phyloP scores from a whole-genome alignment of 2,797 vertebrate genomes.

The Sarcophilus harrisii region DNA sequence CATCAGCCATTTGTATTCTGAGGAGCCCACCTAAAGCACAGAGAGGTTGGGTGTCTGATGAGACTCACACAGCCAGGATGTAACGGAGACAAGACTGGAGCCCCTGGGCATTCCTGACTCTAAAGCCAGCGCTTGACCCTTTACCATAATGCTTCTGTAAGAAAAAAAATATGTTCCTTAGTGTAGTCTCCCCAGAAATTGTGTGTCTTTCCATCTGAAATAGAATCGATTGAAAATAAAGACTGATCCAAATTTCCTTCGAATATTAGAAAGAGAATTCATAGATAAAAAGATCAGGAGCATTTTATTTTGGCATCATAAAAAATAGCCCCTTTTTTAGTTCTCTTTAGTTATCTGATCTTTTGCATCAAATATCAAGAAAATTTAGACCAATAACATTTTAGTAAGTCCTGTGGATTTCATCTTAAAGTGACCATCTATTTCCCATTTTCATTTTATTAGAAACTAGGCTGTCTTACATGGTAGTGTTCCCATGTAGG shows the following conservation, averaged over 20 bases:
- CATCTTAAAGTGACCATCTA: neutral
- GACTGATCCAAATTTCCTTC: neutral
- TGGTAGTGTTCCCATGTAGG: slow-evolving; percentile 1
- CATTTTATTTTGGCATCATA: neutral
- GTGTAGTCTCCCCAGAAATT: neutral
- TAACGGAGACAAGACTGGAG: neutral
- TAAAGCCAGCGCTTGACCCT: neutral
- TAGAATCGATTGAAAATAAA: neutral
- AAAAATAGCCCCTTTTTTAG: neutral
- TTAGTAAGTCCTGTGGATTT: neutral
- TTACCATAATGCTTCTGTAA: neutral
- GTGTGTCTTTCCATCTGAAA: neutral
- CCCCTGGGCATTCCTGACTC: neutral
- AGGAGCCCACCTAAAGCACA: neutral
- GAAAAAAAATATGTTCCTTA: neutral
- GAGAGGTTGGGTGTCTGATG: neutral
- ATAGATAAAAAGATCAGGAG: neutral
- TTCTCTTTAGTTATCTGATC: slow-evolving; percentile 1
- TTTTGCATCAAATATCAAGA: neutral
- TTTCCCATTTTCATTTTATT: neutral
- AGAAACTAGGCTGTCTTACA: neutral
- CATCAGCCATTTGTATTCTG: neutral
- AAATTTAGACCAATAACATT: neutral
- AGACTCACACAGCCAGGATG: neutral
- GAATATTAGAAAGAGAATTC: neutral